Evolutionary conservation across 2,888 invertebrate genomes (phyloP), one percentile per base, ranked within the genome.

Genomic region (Tanytarsus gracilentus): DNA sequence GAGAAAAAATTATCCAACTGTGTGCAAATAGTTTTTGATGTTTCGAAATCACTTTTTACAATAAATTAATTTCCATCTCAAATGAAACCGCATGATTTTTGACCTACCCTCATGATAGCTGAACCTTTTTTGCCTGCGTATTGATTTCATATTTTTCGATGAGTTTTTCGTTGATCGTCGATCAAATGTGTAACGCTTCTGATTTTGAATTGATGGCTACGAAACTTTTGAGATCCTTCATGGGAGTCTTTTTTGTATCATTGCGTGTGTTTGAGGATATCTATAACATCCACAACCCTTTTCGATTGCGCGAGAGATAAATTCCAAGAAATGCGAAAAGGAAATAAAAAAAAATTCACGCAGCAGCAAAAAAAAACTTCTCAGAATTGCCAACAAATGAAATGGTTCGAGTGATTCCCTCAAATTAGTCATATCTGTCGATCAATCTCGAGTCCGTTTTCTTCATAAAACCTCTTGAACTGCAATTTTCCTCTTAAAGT

Each of bases 131-230:
- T 2, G 1, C 21, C 40, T 44, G 44, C 4, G 44, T 44, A 44
- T 44, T 44, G 44, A 44, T 44, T 44, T 36, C 36, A 36, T 36
- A 14, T n/a, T n/a, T n/a, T n/a, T n/a, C n/a, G n/a, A n/a, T n/a
- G n/a, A n/a, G n/a, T n/a, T n/a, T n/a, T n/a, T n/a, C n/a, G n/a
- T n/a, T n/a, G n/a, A n/a, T 44, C 44, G 23, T 44, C 44, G 23
- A 44, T 44, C 44, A 44, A 44, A 44, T 44, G 18, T 44, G 44
- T 44, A 44, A 44, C 44, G 44, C 44, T 44, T 44, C 44, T 44
- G 44, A 44, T 23, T 44, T 23, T 44, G 44, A 44, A 11, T 44
- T 9, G 3, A 16, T 8, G 23, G n/a, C n/a, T 18, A 44, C 23
- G 9, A 44, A 23, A 23, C 44, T 23, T 9, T 11, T 16, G 11